Base-by-base conservation (phyloP, 1,140 invertebrate genomes). In the Tigriopus japonicus region DNA sequence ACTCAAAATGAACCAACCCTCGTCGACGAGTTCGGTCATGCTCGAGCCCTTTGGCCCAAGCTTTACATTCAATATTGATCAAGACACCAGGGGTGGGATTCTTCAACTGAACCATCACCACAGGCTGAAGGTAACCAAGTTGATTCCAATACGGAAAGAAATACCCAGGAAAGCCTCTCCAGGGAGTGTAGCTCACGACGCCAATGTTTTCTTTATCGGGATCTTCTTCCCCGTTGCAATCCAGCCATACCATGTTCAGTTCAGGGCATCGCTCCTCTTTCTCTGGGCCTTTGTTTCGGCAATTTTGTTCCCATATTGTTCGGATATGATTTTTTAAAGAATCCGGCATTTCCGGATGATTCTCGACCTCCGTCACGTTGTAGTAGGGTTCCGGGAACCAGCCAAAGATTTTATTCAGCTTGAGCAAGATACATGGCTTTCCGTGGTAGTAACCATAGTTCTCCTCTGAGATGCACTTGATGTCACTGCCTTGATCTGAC, bases 51-150 rank as follows among this genome's bases (percentile, higher is more conserved):
- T 82, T 81, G 65, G 90, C 89, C 88, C 88, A 95, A 65, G 89
- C 89, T 77, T 89, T 91, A 77, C 91, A 94, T 74, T 93, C 88
- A 74, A 94, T 86, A 76, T 93, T 92, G 73, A 95, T 90, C 64
- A 94, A 76, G 23, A 92, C 85, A 52, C 86, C 86, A 68, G 80
- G 85, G 19, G 13, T 59, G 17, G 58, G 86, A 66, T 83, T 78
- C 63, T 79, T 72, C 66, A 93, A 86, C 67, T 87, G 82, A 9
- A 91, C 79, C 62, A 88, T 87, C 7, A 93, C 84, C 21, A 93
- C 72, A 0, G 90, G 89, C 69, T 86, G 88, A 10, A 87, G 73
- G 67, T 93, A 93, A 24, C 86, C 87, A 67, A 83, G 80, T 35
- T 67, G 66, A 21, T 87, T 86, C 65, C 81, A 76, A 66, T 81